Percentiles rank a stretch among this genome's conserved stretches.
Evolutionary conservation across 1,140 invertebrate species (phyloP).

Genomic region (Rhyzopertha dominica): DNA sequence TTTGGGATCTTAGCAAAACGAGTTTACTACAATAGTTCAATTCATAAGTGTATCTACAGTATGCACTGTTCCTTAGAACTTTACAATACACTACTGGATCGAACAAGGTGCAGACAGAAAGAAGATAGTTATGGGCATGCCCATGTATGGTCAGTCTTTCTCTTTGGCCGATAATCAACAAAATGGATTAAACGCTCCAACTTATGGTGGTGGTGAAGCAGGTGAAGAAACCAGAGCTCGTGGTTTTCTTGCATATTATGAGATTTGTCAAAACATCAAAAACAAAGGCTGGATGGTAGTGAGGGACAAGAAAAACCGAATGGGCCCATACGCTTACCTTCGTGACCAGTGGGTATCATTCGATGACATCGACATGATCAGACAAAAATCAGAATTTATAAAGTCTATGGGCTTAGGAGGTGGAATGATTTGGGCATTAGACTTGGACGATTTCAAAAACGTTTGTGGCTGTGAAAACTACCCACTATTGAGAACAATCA

Average conservation of each 20-base stretch:
- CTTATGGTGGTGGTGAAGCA: conserved; percentile 69
- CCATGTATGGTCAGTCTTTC: conserved; percentile 80
- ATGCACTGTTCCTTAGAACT: conserved; percentile 66
- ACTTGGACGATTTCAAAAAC: conserved; percentile 67
- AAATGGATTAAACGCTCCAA: conserved; percentile 60
- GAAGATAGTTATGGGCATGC: conserved; percentile 78
- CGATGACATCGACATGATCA: conserved; percentile 70
- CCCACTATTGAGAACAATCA: conserved; percentile 73
- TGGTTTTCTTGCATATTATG: conserved; percentile 82
- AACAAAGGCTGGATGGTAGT: conserved; percentile 63
- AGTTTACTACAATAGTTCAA: no score
- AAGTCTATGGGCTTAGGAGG: conserved; percentile 72
- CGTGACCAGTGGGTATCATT: conserved; percentile 82
- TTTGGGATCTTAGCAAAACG: no score
- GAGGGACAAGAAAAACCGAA: conserved; percentile 60
- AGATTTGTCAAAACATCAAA: conserved; percentile 68
- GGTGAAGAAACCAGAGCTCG: conserved; percentile 73
- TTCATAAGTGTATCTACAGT: no score
- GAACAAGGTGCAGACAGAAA: conserved; percentile 64
- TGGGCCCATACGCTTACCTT: conserved; percentile 69
- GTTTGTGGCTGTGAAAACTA: conserved; percentile 71
- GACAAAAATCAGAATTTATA: conserved; percentile 68
- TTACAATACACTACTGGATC: conserved; percentile 77
- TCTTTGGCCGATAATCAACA: conserved; percentile 58
- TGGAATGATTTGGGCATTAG: conserved; percentile 84